Base-by-base conservation (phyloP, 2,888 invertebrate genomes). In the Fragum sueziense region DNA sequence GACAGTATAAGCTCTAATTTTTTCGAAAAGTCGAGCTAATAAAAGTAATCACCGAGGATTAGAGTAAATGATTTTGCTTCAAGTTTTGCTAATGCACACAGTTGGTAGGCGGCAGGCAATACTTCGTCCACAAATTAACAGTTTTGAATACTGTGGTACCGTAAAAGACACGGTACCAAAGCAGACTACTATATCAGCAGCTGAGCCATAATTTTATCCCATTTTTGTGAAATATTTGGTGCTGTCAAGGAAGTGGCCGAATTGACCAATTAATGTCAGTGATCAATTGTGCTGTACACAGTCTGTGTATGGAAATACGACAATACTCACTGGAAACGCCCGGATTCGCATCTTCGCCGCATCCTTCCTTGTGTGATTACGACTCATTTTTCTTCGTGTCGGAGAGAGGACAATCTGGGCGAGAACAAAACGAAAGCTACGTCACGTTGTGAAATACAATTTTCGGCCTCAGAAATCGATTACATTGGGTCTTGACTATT, bases 301-400 rank as follows among this genome's bases (percentile, higher is more conserved):
- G 4, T 9, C 47, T 47, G 3, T 47, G 17, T 47, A 2, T 47
- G 47, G 47, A 4, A 4, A 47, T 47, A 47, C 7, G 17, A 2
- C 17, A 47, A 75, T 78, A 95, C 97, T 97, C 95, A 98, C 98
- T 94, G 98, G 98, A 95, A 99, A 99, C 89, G 98, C 98, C 94
- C 98, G 95, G 93, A 99, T 99, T 93, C 99, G 96, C 98, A 98
- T 98, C 95, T 98, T 98, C 3, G 71, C 62, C 25, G 91, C 90
- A 82, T 92, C 92, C 85, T 91, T 92, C 83, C 91, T 91, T 29
- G 87, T 84, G 71, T 84, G 89, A 72, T 87, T 86, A 80, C 89
- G 85, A 82, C 87, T 88, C 88, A 88, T 88, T 71, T 84, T 87
- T 61, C 22, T 62, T 61, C 33, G 1, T 20, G 33, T 4, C 27